Base-by-base conservation (phyloP, 2,888 invertebrate genomes). In the Antheraea assamensis region DNA sequence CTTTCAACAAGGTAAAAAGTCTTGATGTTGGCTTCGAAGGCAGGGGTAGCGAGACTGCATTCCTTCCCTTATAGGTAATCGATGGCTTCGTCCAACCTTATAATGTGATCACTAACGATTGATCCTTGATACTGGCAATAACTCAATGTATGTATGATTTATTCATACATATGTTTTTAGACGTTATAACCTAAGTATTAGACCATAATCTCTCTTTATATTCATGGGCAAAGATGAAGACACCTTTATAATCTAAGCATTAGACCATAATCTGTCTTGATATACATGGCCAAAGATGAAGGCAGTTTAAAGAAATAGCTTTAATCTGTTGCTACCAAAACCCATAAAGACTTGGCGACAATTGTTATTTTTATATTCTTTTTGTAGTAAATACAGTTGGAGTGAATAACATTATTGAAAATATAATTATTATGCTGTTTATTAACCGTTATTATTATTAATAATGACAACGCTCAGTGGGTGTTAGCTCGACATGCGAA, bases 51-150 rank as follows among this genome's bases (percentile, higher is more conserved):
- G n/a, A 68, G 72, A 72, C 72, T 68, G 68, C 72, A 72, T 72
- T 70, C 72, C 55, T 72, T 68, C 68, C 72, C 55, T 49, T 72
- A 72, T 72, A 68, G 68, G 55, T 55, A 68, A 27, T 61, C 68
- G 42, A 72, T 68, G 47, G 35, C 55, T 55, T 68, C 24, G 68
- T 31, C 52, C 47, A 64, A 5, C 30, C 61, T 64, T 64, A 64
- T 27, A 64, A 15, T 64, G 15, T 30, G 4, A 64, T 64, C 61
- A 64, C 30, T 15, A 64, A 27, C 61, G 4, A 5, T 30, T 64
- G 17, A 30, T 30, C 58, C 17, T 24, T 58, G 10, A 24, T 58
- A 58, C 13, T 13, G 24, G 58, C 58, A 13, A n/a, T 58, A 58
- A 24, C 10, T 64, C 17, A 64, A 30, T 17, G 27, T 27, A 27